phyloP scores from a whole-genome alignment of 2,113 vertebrate genomes.

The Cervus canadensis region DNA sequence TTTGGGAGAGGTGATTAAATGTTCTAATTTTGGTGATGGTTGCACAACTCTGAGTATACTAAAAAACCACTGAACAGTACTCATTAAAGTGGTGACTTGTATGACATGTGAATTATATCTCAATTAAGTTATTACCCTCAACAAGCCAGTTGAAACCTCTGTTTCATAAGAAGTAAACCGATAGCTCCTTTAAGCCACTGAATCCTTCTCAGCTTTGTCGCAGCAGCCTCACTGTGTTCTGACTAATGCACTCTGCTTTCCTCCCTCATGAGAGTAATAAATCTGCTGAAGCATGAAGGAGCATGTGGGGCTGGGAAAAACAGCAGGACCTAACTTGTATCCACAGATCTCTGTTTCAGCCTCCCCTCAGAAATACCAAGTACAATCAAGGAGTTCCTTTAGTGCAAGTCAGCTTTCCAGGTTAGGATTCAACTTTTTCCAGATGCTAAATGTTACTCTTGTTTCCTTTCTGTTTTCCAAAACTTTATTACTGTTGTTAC shows the following conservation, averaged over 20 bases:
- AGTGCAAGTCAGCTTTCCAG: not conserved
- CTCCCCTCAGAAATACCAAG: not conserved
- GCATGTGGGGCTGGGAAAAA: not conserved
- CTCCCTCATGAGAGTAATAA: not conserved
- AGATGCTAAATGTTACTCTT: not conserved
- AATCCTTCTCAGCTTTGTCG: not conserved
- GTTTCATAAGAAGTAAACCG: not conserved
- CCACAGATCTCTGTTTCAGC: not conserved
- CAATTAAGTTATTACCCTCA: not conserved
- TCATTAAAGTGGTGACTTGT: not conserved
- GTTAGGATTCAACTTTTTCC: not conserved
- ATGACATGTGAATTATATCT: not conserved
- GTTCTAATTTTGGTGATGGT: not conserved
- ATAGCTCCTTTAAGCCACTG: not conserved
- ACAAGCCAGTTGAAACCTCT: not conserved
- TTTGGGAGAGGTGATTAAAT: not conserved
- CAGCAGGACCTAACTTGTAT: not conserved
- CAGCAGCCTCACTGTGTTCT: not conserved
- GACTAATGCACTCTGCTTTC: not conserved
- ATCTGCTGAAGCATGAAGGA: not conserved
- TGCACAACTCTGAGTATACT: not conserved
- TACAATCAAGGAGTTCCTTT: not conserved
- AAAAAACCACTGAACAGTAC: not conserved
- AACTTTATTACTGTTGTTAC: not conserved
- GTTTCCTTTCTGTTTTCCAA: not conserved